A percentile compares a stretch with the other conserved stretches of the same genome.
Evolutionary conservation across 2,797 vertebrate genomes (phyloP).

Genomic region (Morus bassanus): DNA sequence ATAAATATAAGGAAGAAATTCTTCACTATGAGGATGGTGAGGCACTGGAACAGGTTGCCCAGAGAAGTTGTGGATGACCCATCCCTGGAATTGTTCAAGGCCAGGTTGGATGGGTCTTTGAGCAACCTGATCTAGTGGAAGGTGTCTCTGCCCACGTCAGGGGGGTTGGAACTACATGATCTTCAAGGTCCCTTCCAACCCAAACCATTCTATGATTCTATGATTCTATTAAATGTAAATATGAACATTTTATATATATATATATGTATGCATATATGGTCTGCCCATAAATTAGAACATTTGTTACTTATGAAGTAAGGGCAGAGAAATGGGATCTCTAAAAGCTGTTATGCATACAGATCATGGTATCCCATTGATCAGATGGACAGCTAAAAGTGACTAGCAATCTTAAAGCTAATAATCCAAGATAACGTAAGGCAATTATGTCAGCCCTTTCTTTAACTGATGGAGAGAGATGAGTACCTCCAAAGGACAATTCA

Average conservation of each 20-base stretch:
- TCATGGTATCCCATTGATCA: background rate
- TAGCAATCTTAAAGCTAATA: background rate
- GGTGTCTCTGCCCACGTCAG: no score
- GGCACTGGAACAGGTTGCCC: no score
- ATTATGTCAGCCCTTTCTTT: background rate
- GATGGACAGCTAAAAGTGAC: background rate
- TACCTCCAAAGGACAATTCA: background rate
- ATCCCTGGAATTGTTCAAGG: no score
- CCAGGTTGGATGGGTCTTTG: no score
- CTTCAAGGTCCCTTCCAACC: no score
- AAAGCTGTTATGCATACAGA: background rate
- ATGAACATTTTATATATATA: background rate
- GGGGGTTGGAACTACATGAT: no score
- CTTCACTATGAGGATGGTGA: no score
- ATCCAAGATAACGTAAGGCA: background rate
- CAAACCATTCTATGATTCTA: no score
- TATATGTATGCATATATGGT: no score
- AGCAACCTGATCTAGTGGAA: no score
- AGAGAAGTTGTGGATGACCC: no score
- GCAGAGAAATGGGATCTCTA: background rate
- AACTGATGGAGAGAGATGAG: background rate
- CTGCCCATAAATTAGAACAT: background rate
- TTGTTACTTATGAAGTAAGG: background rate
- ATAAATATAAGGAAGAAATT: background rate
- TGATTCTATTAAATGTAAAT: background rate